These are phyloP conservation scores for Diaperis boleti DNA, from an alignment of 2,888 invertebrate species.

Conservation along the genomic window DNA sequence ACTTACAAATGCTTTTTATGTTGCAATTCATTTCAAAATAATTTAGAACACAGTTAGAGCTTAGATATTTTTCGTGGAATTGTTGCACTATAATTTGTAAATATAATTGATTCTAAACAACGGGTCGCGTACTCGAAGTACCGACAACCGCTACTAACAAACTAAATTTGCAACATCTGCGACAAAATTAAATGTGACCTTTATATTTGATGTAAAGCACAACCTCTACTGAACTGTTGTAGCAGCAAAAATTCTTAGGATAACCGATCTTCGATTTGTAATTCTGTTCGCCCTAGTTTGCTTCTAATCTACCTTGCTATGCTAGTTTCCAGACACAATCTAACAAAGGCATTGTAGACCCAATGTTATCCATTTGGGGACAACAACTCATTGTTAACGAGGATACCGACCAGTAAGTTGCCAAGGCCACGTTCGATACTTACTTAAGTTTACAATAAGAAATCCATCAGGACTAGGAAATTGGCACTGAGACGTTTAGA, in stretches of 20 bases:
- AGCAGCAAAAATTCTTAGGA: slow-evolving; percentile 46
- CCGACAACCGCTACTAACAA: slow-evolving; percentile 1
- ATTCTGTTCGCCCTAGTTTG: slow-evolving; percentile 57
- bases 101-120: no score
- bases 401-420: slow-evolving; percentile 96
- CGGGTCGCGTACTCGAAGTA: no score
- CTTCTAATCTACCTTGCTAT: slow-evolving; percentile 63
- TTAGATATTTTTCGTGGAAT: no score
- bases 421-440: slow-evolving; percentile 20
- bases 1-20: no score
- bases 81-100: no score
- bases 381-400: slow-evolving; percentile 98
- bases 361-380: slow-evolving; percentile 98
- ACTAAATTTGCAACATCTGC: slow-evolving; percentile 2
- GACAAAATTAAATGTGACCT: slow-evolving; percentile 27
- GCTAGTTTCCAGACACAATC: slow-evolving; percentile 85
- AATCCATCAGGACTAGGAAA: slow-evolving; percentile 15
- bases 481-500: slow-evolving; percentile 17
- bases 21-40: no score
- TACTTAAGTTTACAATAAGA: slow-evolving; percentile 26
- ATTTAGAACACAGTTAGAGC: no score
- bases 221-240: slow-evolving; percentile 43
- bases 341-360: slow-evolving; percentile 98
- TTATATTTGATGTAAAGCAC: slow-evolving; percentile 50
- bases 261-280: slow-evolving; percentile 42